Percentiles rank a stretch among this genome's conserved stretches.
These are phyloP conservation scores for Gallinago solitaria DNA, from an alignment of 2,797 vertebrate species.

Conservation along the genomic window DNA sequence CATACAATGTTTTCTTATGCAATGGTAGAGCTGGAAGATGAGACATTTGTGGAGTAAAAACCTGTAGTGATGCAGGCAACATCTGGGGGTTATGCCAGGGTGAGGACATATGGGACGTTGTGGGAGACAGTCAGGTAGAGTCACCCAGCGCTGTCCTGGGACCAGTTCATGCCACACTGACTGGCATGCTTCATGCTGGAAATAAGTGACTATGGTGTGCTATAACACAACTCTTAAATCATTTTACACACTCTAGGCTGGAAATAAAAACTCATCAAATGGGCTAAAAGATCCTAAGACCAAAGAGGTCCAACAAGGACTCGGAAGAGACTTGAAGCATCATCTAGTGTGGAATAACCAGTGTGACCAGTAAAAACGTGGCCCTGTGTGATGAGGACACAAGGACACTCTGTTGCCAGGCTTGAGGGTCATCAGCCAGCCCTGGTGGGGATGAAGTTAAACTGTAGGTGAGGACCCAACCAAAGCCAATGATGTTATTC, in stretches of 20 bases:
- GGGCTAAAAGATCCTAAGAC: too few relatives aligned
- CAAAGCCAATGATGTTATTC: neutral
- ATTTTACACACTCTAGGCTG: neutral
- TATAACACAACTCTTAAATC: neutral
- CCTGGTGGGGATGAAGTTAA: neutral
- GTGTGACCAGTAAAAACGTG: neutral
- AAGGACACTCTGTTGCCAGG: neutral
- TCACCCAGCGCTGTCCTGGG: neutral
- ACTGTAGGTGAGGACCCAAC: neutral
- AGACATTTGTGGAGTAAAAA: neutral
- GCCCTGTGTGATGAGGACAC: fast-evolving
- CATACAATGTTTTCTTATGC: neutral
- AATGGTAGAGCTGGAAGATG: neutral
- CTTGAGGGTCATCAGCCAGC: neutral
- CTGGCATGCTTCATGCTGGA: neutral
- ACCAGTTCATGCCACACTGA: neutral
- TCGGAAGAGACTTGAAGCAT: neutral
- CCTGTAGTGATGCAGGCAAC: neutral
- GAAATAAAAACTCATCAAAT: neutral
- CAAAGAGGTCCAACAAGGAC: neutral
- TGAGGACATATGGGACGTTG: neutral
- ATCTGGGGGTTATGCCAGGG: neutral
- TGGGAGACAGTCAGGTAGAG: neutral
- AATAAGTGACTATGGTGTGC: neutral
- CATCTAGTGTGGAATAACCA: neutral